Conservation (phyloP, 2,797 vertebrate genomes). For the Sebastes goodei region DNA sequence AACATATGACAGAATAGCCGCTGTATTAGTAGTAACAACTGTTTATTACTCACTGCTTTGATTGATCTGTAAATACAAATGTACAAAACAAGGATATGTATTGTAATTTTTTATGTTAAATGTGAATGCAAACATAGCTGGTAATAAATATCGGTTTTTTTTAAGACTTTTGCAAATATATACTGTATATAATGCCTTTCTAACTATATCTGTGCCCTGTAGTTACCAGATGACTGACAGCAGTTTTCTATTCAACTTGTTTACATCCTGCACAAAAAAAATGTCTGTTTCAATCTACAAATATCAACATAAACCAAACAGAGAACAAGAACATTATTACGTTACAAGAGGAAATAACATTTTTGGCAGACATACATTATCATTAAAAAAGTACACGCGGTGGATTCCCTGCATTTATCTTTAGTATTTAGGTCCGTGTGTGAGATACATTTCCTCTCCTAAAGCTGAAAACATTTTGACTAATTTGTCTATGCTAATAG, state of each 20-base stretch:
- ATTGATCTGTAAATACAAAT: slow-evolving; percentile 52
- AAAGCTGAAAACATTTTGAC: neutral
- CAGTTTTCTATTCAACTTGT: neutral
- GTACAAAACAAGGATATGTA: slow-evolving; percentile 9
- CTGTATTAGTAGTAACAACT: neutral
- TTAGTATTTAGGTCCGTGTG: neutral
- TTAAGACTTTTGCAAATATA: neutral
- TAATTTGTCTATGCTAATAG: neutral
- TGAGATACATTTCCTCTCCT: neutral
- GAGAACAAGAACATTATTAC: neutral
- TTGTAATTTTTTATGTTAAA: neutral
- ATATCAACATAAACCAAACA: neutral
- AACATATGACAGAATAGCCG: slow-evolving; percentile 59
- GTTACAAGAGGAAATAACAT: neutral
- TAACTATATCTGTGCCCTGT: neutral
- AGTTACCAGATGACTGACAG: neutral
- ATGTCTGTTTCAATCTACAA: neutral
- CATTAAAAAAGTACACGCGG: no score
- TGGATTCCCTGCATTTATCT: neutral
- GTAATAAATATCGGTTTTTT: slow-evolving; percentile 15
- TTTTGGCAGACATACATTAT: neutral
- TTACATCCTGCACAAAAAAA: neutral
- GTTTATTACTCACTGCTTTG: neutral
- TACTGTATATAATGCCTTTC: neutral
- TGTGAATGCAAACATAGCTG: neutral